A percentile compares a stretch with the other conserved stretches of the same genome.
Evolutionary conservation across 2,113 vertebrate genomes (phyloP).

Genomic region (Eclectus roratus): DNA sequence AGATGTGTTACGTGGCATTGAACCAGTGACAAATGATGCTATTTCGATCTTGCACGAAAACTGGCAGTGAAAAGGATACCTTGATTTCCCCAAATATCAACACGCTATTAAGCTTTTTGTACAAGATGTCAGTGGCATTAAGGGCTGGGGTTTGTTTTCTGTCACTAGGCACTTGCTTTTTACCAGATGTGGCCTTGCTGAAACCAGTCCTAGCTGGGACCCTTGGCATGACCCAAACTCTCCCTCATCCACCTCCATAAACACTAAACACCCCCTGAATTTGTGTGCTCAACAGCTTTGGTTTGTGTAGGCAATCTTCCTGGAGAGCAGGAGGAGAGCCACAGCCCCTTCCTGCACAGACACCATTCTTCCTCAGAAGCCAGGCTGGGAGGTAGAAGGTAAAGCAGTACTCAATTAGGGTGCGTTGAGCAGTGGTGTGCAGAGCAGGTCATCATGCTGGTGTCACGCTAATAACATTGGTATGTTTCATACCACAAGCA

Average conservation of each 20-base stretch:
- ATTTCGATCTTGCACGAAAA: neutral
- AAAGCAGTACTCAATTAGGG: neutral
- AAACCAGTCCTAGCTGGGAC: neutral
- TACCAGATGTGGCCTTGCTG: neutral
- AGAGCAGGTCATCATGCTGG: neutral
- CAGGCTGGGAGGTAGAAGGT: neutral
- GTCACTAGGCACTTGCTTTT: neutral
- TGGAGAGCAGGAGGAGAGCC: neutral
- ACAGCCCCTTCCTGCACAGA: neutral
- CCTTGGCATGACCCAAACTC: neutral
- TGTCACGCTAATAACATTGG: neutral
- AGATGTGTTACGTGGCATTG: slow-evolving; percentile 51
- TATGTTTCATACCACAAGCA: neutral
- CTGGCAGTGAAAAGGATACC: neutral
- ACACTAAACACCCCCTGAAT: neutral
- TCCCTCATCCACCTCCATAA: neutral
- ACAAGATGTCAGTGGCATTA: neutral
- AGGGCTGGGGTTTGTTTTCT: neutral
- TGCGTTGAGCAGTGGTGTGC: neutral
- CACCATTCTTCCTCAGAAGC: accelerated
- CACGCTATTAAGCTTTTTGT: neutral
- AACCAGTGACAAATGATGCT: neutral
- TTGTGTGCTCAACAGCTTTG: neutral
- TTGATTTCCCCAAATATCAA: neutral
- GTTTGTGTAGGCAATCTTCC: neutral